Evolutionary conservation across 2,888 invertebrate genomes (phyloP).

Genomic region (Acanthosepion esculentum): DNA sequence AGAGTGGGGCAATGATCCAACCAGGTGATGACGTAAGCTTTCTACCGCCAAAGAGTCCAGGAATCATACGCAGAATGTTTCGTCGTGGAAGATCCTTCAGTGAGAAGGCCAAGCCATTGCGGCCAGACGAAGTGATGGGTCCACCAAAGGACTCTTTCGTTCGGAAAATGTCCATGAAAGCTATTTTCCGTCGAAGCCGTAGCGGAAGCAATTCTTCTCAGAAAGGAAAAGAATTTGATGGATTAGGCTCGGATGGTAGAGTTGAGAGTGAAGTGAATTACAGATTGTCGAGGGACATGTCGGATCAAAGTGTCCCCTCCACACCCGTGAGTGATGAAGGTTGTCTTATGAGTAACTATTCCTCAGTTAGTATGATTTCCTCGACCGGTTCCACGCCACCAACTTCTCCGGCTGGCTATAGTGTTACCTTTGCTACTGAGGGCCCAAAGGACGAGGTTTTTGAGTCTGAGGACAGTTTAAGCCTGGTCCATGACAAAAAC

Average conservation of each 20-base stretch:
- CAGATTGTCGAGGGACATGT: slow-evolving; percentile 36
- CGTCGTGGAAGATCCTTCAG: slow-evolving; percentile 61
- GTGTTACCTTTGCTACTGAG: background rate
- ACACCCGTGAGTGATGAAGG: slow-evolving; percentile 33
- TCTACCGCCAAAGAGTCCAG: slow-evolving; percentile 57
- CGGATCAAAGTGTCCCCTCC: background rate
- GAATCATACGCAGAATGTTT: slow-evolving; percentile 64
- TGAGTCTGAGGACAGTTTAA: slow-evolving; percentile 36
- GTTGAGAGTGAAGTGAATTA: slow-evolving; percentile 35
- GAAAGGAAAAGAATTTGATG: slow-evolving; percentile 46
- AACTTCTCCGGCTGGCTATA: slow-evolving; percentile 42
- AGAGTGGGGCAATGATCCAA: slow-evolving; percentile 37
- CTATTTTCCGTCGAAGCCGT: slow-evolving; percentile 44
- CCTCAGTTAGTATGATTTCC: slow-evolving; percentile 39
- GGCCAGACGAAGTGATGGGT: slow-evolving; percentile 45
- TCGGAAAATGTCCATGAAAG: slow-evolving; percentile 48
- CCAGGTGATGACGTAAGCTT: slow-evolving; percentile 23
- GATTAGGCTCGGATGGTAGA: background rate
- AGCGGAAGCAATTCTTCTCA: slow-evolving; percentile 41
- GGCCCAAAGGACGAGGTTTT: slow-evolving; percentile 46
- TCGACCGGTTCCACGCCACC: slow-evolving; percentile 39
- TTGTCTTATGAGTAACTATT: slow-evolving; percentile 35
- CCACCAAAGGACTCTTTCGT: slow-evolving; percentile 34
- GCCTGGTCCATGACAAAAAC: slow-evolving; percentile 44
- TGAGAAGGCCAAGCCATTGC: slow-evolving; percentile 53